These are phyloP conservation scores for Alexandromys fortis DNA, from an alignment of 2,113 vertebrate species.

Conservation along the genomic window DNA sequence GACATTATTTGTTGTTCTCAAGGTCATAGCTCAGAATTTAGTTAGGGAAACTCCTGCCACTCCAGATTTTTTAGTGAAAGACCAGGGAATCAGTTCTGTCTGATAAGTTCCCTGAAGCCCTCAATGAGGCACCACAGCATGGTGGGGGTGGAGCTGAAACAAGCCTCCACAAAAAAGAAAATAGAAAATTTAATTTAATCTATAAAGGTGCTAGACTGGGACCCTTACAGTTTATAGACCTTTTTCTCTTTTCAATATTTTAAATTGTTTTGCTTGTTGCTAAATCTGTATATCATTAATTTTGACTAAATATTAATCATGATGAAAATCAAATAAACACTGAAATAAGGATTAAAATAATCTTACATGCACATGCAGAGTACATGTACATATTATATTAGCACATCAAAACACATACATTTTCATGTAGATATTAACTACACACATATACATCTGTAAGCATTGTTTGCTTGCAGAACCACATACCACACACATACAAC, in stretches of 20 bases:
- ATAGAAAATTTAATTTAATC: neutral
- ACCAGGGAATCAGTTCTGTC: neutral
- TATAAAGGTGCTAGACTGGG: neutral
- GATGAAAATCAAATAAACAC: neutral
- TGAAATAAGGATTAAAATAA: neutral
- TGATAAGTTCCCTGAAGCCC: neutral
- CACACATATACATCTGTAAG: neutral
- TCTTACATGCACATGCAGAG: neutral
- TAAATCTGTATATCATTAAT: neutral
- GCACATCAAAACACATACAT: neutral
- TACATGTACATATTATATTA: neutral
- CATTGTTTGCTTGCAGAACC: neutral
- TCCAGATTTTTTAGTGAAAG: neutral
- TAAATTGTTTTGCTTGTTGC: neutral
- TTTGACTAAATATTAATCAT: constrained; percentile 1
- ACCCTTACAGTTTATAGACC: neutral
- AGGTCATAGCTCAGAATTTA: neutral
- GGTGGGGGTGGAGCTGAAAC: neutral
- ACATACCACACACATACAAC: neutral
- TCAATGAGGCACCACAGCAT: neutral
- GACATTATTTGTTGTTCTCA: neutral
- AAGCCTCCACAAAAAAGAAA: neutral
- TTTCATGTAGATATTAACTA: neutral
- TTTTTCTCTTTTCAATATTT: neutral
- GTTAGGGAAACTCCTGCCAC: neutral